Evolutionary conservation across 2,888 invertebrate genomes (phyloP), one percentile per base, ranked within the genome.

Genomic region (Ophion slaviceki): DNA sequence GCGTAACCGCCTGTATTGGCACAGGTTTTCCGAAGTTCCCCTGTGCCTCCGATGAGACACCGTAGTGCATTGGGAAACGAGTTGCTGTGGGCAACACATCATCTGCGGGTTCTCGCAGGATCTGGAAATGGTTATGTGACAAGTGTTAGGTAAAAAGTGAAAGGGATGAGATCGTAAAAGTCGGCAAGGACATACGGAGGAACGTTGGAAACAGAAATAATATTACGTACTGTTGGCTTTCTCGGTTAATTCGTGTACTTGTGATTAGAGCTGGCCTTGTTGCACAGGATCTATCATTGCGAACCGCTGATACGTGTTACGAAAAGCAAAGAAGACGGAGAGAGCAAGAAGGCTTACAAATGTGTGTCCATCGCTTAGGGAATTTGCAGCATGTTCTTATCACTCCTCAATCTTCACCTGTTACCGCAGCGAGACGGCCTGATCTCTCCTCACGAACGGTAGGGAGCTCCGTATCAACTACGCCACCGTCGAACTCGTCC

Each of bases 331-430:
- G 3, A 5, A 28, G 24, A 53, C 24, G 28, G 80, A 76, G 32
- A 62, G 40, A 36, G n/a, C 11, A 24, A 40, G 68, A 17, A 17
- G 40, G 32, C 47, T 14, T n/a, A 59, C 2, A 45, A 24, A 40
- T 66, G 57, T 45, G 40, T 59, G 40, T 79, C 72, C 28, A 66
- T 72, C 71, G 20, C 32, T 76, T 61, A 24, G 17, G 47, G 77
- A 86, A 80, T 82, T 57, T 71, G 67, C 68, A 47, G 64, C 57
- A 74, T 78, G 20, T 53, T 61, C 28, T 61, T 53, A n/a, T 70
- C 64, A n/a, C 74, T 61, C 47, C 45, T 75, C 61, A 59, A 70
- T 76, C 71, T 53, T 67, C 76, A 85, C 80, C 85, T 85, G 82
- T 67, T 66, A 61, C 47, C 61, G 10, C 47, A 24, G 0, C 17